Conservation (phyloP, 1,140 invertebrate species). For the Olivierus martensii region DNA sequence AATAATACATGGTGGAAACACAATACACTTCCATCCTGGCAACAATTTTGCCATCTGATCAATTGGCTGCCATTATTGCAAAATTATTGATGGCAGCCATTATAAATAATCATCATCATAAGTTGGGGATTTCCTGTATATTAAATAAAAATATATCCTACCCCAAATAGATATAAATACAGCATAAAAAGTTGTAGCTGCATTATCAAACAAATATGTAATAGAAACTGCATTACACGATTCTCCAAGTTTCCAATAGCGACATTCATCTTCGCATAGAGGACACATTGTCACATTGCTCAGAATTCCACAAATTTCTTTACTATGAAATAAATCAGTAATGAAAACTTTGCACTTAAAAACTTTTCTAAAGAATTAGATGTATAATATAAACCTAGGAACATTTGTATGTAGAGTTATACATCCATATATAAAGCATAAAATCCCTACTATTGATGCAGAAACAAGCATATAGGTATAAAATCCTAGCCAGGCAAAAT, state of each 20-base stretch:
- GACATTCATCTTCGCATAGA: conserved; percentile 66
- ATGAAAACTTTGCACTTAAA: neutral
- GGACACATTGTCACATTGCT: conserved; percentile 61
- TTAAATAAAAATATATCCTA: no score
- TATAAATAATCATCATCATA: no score
- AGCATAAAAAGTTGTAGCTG: conserved; percentile 83
- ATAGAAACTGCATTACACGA: conserved; percentile 74
- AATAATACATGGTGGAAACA: no score
- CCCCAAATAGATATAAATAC: conserved; percentile 96
- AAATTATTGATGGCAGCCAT: no score
- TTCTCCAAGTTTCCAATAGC: conserved; percentile 73
- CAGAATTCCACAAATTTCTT: conserved; percentile 61
- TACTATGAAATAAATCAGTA: conserved; percentile 34
- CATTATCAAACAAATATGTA: conserved; percentile 91
- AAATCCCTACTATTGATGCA: conserved; percentile 38
- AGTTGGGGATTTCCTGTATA: no score
- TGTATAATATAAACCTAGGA: conserved; percentile 42
- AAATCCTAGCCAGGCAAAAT: conserved; percentile 48
- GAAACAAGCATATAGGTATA: conserved; percentile 44
- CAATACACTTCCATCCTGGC: no score
- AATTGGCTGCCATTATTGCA: no score
- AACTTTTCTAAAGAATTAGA: neutral
- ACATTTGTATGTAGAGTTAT: conserved; percentile 52
- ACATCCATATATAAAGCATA: conserved; percentile 44
- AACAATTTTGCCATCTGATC: no score